These are phyloP conservation scores for Pterostichus madidus DNA, from an alignment of 2,888 invertebrate genomes.

Conservation along the genomic window DNA sequence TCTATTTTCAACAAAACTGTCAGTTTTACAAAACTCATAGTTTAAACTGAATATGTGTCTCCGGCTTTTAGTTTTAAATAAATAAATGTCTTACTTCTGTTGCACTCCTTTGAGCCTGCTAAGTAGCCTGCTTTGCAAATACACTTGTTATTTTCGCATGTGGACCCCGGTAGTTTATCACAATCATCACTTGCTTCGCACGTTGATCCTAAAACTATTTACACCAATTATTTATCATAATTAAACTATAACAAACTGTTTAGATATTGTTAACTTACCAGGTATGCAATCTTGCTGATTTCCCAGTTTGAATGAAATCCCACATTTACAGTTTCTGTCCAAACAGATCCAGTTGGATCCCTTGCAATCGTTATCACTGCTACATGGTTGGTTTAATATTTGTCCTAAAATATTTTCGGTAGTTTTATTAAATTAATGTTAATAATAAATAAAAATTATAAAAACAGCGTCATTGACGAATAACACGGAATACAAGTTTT, in stretches of 20 bases:
- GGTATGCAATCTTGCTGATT: not conserved
- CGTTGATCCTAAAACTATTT: constrained; percentile 35
- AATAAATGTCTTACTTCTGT: not conserved
- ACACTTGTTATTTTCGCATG: constrained; percentile 44
- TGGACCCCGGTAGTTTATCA: constrained; percentile 32
- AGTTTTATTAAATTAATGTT: too few species aligned
- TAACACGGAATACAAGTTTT: too few species aligned
- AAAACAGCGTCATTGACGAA: too few species aligned
- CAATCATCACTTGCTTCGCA: constrained; percentile 48
- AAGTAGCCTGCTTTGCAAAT: constrained; percentile 34
- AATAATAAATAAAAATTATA: too few species aligned
- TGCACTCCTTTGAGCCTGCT: constrained; percentile 24
- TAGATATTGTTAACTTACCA: not conserved
- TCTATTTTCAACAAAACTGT: too few species aligned
- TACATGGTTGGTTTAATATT: not conserved
- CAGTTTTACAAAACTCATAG: too few species aligned
- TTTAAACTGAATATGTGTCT: too few species aligned
- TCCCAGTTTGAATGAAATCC: not conserved
- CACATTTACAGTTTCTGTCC: not conserved
- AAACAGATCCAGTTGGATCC: not conserved
- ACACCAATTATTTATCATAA: not conserved
- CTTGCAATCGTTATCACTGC: not conserved
- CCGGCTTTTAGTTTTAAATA: too few species aligned
- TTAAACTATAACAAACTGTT: not conserved
- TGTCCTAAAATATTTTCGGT: not conserved